Percentiles rank a stretch among this genome's conserved stretches.
These are phyloP conservation scores for Heterochromis multidens DNA, from an alignment of 2,113 vertebrate species.

Conservation along the genomic window DNA sequence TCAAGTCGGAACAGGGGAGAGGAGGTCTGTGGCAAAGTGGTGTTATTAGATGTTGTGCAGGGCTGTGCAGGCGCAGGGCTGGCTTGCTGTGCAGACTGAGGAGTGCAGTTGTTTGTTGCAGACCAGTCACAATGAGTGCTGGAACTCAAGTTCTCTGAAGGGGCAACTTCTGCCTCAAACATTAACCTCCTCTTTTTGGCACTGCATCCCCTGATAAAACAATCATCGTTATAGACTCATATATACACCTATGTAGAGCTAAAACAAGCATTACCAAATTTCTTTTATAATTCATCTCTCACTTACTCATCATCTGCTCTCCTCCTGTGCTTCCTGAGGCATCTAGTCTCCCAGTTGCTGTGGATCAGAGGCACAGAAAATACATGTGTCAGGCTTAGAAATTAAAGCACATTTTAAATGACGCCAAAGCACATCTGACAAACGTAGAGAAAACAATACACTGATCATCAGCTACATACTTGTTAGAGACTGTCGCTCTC, in stretches of 20 bases:
- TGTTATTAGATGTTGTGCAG: background rate
- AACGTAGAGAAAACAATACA: background rate
- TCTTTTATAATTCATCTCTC: background rate
- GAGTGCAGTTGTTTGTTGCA: background rate
- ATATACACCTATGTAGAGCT: too few species aligned
- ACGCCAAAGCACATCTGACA: background rate
- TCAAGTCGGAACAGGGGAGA: conserved; percentile 13
- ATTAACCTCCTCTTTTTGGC: conserved; percentile 73
- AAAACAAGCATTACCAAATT: background rate
- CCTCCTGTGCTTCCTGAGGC: conserved; percentile 73
- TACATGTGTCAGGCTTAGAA: background rate
- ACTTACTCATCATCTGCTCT: conserved; percentile 76
- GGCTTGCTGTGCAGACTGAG: conserved; percentile 9
- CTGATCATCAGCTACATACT: conserved; percentile 31
- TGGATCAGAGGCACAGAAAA: background rate
- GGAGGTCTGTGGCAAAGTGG: background rate
- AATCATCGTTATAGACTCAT: too few species aligned
- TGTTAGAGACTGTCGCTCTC: conserved; percentile 41
- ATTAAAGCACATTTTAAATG: background rate
- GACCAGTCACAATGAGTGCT: conserved; percentile 32
- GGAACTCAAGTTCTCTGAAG: conserved; percentile 12
- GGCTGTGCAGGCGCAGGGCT: conserved; percentile 11
- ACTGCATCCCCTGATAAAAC: conserved; percentile 66
- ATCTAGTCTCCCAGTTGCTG: conserved; percentile 75
- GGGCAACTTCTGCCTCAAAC: conserved; percentile 40